Base-by-base conservation (phyloP, 2,797 vertebrate species). In the Acipenser ruthenus region DNA sequence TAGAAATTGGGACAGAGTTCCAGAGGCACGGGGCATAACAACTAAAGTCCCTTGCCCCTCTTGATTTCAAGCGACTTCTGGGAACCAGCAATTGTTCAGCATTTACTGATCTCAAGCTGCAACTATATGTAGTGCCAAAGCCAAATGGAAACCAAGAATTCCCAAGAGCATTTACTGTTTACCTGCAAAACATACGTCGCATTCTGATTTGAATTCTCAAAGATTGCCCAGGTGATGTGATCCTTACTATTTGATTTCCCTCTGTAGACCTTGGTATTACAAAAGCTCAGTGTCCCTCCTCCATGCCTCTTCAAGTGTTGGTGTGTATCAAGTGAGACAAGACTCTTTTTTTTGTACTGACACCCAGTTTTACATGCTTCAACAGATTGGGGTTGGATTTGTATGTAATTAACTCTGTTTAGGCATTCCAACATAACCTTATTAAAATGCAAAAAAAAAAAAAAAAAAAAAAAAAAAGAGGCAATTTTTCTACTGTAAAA, bases 361-460 rank as follows among this genome's bases (percentile, higher is more conserved):
- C 75, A 73, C 71, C 75, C 62, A 72, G 73, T 74, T 77, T 76
- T 77, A 55, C 52, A 68, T 53, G 66, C 23, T 60, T 65, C 53
- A 52, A 62, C 66, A 52, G 48, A 62, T 74, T 73, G 72, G 68
- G 62, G 72, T 78, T 81, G 78, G 79, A 63, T 72, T 78, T 79
- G 80, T 78, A 75, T 83, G 82, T 78, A 75, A 68, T 7, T 4
- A 2, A 58, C 9, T 13, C 55, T 13, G 6, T 6, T 1, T 10
- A 58, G 4, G 11, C 6, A 6, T 71, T 55, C 51, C 37, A 60
- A 53, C 52, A 52, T 48, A 60, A 51, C 58, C 83, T 72, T 70
- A 75, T 79, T 84, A 79, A 37, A 37, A 3, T 37, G 23, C 2
- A 37, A 37, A 37, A 37, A 37, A 23, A 23, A 23, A 23, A 23